Base-by-base conservation (phyloP, 2,888 invertebrate species). In the Sesia apiformis region DNA sequence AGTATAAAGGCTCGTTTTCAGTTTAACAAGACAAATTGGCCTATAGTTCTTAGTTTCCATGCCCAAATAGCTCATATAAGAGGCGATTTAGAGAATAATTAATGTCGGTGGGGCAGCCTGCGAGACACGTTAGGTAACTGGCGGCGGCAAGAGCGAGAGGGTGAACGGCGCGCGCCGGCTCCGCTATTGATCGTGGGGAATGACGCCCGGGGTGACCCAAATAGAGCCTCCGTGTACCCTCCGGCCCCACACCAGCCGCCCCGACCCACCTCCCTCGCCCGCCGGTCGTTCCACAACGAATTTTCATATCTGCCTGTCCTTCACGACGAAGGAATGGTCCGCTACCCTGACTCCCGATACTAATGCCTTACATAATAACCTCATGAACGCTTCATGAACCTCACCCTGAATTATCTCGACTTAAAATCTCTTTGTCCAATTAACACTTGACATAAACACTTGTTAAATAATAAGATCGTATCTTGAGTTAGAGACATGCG, bases 141-240 rank as follows among this genome's bases (percentile, higher is more conserved):
- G 60, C 73, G 77, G 75, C 72, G 77, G 63, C 64, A 78, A 66
- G 76, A 79, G 81, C 63, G 78, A 76, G 85, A 80, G 59, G 65
- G 77, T 58, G 69, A 69, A 60, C 82, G 79, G 86, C 88, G 89
- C 89, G 88, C 88, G 87, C 86, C 81, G 84, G 60, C 74, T 70
- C 73, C 64, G 64, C 74, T 89, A 89, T 89, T 81, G 89, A 89
- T 89, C 87, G 88, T 60, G 81, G 81, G 76, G 81, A 76, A 79
- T 84, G 87, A 84, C 87, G 89, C 89, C 89, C 89, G 80, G 89
- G 89, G 86, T 89, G 89, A 89, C 89, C 89, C 89, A 89, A 87
- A 89, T 89, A 88, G 84, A 87, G 84, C 84, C 88, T 87, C 78
- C 80, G 76, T 72, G 70, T 72, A 69, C 78, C 81, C 78, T 65